These are phyloP conservation scores for Ridgeia piscesae DNA, from an alignment of 1,140 invertebrate genomes.

Conservation along the genomic window DNA sequence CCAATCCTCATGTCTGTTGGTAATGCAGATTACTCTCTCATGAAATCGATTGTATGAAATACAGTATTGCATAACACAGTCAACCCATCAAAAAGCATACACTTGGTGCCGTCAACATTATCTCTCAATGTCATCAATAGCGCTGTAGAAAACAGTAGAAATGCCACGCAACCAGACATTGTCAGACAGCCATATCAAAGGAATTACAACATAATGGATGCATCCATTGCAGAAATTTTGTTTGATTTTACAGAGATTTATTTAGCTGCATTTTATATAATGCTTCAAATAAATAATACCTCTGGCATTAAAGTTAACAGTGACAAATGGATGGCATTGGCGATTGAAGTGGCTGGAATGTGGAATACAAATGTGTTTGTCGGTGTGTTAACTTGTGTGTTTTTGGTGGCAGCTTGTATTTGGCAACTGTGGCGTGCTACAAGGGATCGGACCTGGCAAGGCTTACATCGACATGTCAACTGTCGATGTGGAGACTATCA, in stretches of 20 bases:
- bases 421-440: constrained; percentile 90
- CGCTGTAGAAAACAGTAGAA: background rate
- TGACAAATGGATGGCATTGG: too few relatives aligned
- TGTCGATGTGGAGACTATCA: constrained; percentile 89
- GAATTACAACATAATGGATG: background rate
- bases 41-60: too few relatives aligned
- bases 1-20: too few relatives aligned
- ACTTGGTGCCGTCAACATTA: background rate
- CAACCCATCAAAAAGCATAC: too few relatives aligned
- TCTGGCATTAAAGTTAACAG: background rate
- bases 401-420: constrained; percentile 76
- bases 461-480: constrained; percentile 93
- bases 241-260: background rate
- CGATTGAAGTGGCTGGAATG: background rate
- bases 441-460: constrained; percentile 72
- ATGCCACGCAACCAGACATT: background rate
- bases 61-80: too few relatives aligned
- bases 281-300: background rate
- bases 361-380: background rate
- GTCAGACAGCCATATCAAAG: background rate
- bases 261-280: background rate
- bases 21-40: too few relatives aligned
- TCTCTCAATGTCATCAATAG: background rate
- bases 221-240: background rate
- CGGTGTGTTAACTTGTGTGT: background rate